These are phyloP conservation scores for Notiomystis cincta DNA, from an alignment of 2,113 vertebrate species.

Conservation along the genomic window DNA sequence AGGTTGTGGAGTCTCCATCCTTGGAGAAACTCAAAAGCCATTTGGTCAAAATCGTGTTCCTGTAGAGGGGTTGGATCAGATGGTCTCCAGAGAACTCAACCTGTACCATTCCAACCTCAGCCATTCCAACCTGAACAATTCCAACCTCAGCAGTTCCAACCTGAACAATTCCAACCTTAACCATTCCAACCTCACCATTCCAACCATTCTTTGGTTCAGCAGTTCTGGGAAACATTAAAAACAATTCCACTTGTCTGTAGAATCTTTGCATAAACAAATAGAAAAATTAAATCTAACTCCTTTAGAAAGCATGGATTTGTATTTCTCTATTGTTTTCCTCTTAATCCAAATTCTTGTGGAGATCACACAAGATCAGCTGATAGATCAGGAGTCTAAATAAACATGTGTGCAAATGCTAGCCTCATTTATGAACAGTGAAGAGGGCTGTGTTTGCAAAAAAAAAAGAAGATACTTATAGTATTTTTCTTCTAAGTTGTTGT, in stretches of 20 bases:
- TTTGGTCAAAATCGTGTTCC: neutral
- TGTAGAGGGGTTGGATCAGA: neutral
- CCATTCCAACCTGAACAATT: neutral
- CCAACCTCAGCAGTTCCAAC: neutral
- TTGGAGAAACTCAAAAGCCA: neutral
- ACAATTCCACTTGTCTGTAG: neutral
- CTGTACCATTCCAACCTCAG: neutral
- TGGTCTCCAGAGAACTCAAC: neutral
- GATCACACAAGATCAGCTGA: neutral
- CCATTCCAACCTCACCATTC: neutral
- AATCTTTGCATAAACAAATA: neutral
- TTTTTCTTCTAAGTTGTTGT: neutral
- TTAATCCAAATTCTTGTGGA: neutral
- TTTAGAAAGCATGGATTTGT: neutral
- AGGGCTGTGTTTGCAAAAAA: neutral
- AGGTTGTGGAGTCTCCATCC: neutral
- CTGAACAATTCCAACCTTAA: neutral
- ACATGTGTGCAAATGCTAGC: neutral
- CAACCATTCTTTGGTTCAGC: neutral
- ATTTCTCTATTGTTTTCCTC: neutral
- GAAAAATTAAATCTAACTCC: neutral
- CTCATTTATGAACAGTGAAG: neutral
- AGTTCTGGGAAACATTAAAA: neutral
- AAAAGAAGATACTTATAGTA: neutral
- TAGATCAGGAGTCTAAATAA: neutral